Evolutionary conservation across 2,113 vertebrate species (phyloP), one percentile per base, ranked within the genome.

Genomic region (Centrocercus urophasianus): DNA sequence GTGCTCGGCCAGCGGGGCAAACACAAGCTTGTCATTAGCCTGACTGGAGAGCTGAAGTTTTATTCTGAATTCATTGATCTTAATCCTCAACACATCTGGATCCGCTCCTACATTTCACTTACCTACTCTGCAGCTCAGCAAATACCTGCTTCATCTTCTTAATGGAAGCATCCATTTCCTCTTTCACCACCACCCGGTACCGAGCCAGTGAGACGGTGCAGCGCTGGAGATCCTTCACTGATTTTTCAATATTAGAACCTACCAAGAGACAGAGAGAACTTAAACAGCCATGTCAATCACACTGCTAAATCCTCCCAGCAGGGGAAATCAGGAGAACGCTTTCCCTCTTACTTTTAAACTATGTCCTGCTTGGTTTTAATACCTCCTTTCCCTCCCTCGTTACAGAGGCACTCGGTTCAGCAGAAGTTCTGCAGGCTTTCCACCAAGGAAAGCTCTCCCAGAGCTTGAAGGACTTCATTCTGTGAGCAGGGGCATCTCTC

Each of bases 101-200:
- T 24, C 67, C 2, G 8, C 25, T 38, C 20, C 70, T 38, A 2
- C 7, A 6, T n/a, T 65, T 47, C 52, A 95, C 95, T 95, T 96
- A 99, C 99, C 99, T 98, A 91, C 98, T 99, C 97, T 99, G 99
- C 36, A 99, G 98, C 36, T 99, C 99, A 10, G 99, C 98, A 96
- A 99, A 99, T 9, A 98, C 98, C 94, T 98, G 98, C 93, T 99
- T 99, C 98, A 99, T 99, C 93, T 97, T 98, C 96, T 99, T 99
- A 96, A 99, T 98, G n/a, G 99, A 99, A 5, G 98, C 97, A 84
- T 99, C 99, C 98, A 99, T 99, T 91, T 99, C 99, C 52, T 99
- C 99, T 95, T 99, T 99, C 77, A 99, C 98, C 92, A 99, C 98
- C 38, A 98, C 98, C 79, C 98, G 98, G 97, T 99, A 99, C n/a